These are phyloP conservation scores for Trogon surrucura DNA, from an alignment of 2,113 vertebrate genomes.

Conservation along the genomic window DNA sequence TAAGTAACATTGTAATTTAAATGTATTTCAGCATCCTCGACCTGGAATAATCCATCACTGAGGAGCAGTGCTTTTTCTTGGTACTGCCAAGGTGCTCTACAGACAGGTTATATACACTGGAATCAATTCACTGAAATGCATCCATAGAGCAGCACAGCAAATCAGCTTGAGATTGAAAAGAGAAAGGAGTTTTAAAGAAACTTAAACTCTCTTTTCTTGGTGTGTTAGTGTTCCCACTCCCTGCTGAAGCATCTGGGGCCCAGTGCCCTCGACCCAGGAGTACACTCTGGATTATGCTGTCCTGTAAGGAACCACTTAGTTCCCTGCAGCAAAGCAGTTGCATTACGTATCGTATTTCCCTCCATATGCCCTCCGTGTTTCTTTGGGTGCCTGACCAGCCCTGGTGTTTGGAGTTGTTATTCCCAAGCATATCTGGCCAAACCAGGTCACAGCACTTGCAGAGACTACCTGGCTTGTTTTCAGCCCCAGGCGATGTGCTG, in stretches of 20 bases:
- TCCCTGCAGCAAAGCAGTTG: neutral
- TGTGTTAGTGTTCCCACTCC: neutral
- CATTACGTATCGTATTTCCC: fast-evolving
- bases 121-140: neutral
- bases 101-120: neutral
- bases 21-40: neutral
- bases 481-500: neutral
- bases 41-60: neutral
- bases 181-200: neutral
- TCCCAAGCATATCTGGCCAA: neutral
- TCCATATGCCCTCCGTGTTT: neutral
- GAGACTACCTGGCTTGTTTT: neutral
- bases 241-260: neutral
- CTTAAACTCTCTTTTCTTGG: neutral
- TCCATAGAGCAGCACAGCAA: neutral
- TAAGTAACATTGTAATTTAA: neutral
- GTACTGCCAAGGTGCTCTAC: neutral
- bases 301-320: neutral
- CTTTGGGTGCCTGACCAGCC: neutral
- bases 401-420: neutral
- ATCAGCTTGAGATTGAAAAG: neutral
- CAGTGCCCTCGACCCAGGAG: neutral
- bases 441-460: neutral
- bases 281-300: neutral
- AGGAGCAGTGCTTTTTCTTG: neutral